Base-by-base conservation (phyloP, 2,888 invertebrate species). In the Glyphotaelius pellucidus region DNA sequence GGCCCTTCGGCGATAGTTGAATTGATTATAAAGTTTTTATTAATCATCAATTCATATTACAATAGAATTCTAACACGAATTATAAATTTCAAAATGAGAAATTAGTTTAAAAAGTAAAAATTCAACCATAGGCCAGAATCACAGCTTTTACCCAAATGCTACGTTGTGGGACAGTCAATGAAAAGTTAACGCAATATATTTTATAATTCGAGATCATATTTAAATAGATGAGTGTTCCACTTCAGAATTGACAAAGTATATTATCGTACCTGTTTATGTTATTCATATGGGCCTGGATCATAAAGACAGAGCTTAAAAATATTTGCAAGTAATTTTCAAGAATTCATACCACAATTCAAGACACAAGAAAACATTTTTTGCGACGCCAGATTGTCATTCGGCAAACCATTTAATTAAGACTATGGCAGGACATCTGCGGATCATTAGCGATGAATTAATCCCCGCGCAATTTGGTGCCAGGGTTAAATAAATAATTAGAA, bases 361-460 rank as follows among this genome's bases (percentile, higher is more conserved):
- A 67, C 52, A 67, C 5, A 67, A 67, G 19, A 25, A 1, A 14
- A 67, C 1, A 67, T 0, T 25, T 25, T 25, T 25, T 67, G 19
- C 25, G 52, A 15, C 1, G 25, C 19, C 15, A 52, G 3, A 67
- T 67, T 25, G 19, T 25, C 19, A 19, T 19, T 19, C 19, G 3
- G 25, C 1, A 67, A 5, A 67, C 52, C 52, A 67, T 25, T 67
- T 25, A 67, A 67, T 25, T 19, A 67, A 19, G 15, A 7, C 52
- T 25, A 25, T 25, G 25, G 52, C 52, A 1, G 25, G 52, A 67
- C 83, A 91, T 91, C 83, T 85, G 91, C 90, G 81, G 89, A 89
- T 91, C 89, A 91, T 91, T 91, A 91, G 89, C 91, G 89, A 91
- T 31, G 89, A 89, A 91, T 91, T 85, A 89, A 89, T 87, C 89